These are phyloP conservation scores for Nineta flava DNA, from an alignment of 2,888 invertebrate genomes.

Conservation along the genomic window DNA sequence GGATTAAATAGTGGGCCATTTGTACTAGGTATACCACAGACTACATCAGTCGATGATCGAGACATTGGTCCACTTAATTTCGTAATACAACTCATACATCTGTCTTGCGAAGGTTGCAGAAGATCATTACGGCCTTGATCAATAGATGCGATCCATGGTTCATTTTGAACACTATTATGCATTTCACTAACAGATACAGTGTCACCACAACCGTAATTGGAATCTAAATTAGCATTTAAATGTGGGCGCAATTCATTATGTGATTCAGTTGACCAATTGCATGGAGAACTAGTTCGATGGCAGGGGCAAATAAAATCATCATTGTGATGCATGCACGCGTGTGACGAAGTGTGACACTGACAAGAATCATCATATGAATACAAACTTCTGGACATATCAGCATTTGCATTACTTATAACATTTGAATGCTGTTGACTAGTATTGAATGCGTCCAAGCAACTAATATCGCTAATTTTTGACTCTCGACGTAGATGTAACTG, in stretches of 20 bases:
- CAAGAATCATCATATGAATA: conserved; percentile 17
- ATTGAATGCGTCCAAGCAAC: conserved; percentile 32
- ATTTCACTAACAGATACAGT: conserved; percentile 39
- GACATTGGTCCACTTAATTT: conserved; percentile 52
- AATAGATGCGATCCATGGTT: conserved; percentile 24
- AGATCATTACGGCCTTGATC: conserved; percentile 21
- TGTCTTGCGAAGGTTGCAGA: conserved; percentile 23
- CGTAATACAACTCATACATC: conserved; percentile 59
- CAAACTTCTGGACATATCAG: conserved; percentile 28
- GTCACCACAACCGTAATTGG: conserved; percentile 45
- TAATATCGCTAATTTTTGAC: conserved; percentile 34
- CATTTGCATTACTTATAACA: conserved; percentile 15
- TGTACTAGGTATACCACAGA: conserved; percentile 33
- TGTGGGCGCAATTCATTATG: conserved; percentile 10
- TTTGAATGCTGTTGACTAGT: conserved; percentile 1
- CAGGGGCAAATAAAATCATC: conserved; percentile 27
- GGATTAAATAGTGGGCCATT: conserved; percentile 32
- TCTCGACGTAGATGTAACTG: conserved; percentile 31
- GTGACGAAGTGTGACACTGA: not conserved
- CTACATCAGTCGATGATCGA: conserved; percentile 42
- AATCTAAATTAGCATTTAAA: conserved; percentile 34
- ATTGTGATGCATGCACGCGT: conserved; percentile 18
- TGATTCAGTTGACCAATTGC: conserved; percentile 42
- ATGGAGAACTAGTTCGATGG: conserved; percentile 37
- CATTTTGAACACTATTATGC: conserved; percentile 28